Conservation (phyloP, 37 sponge, comb jelly and placozoan genomes). For the Aphrocallistes beatrix region DNA sequence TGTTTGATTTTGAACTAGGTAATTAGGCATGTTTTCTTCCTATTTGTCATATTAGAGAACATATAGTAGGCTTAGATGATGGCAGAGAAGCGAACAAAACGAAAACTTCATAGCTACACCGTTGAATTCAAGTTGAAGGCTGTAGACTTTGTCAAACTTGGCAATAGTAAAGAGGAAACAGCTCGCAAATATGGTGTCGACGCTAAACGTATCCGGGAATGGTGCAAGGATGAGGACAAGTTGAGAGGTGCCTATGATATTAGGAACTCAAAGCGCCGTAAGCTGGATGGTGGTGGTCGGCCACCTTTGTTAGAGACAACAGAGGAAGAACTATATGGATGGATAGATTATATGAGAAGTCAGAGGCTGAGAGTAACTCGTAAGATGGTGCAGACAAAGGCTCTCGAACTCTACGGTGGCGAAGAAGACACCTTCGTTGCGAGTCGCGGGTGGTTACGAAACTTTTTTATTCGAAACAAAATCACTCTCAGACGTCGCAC, state of each 20-base stretch:
- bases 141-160: background rate
- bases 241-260: background rate
- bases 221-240: conserved; percentile 1
- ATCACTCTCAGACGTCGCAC: conserved; percentile 2
- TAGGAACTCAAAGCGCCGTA: background rate
- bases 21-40: too few species aligned
- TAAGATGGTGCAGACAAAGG: background rate
- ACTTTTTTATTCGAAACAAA: conserved; percentile 24
- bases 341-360: background rate
- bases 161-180: conserved; percentile 12
- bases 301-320: background rate
- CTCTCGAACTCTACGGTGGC: background rate
- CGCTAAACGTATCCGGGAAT: conserved; percentile 22
- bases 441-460: conserved; percentile 23
- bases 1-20: too few species aligned
- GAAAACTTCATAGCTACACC: too few species aligned
- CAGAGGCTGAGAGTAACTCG: background rate
- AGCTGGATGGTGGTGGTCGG: background rate
- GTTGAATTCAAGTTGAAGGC: conserved; percentile 19
- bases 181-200: conserved; percentile 22
- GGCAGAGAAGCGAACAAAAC: too few species aligned
- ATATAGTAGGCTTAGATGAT: too few species aligned
- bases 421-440: background rate
- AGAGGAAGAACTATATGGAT: background rate
- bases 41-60: too few species aligned